Base-by-base conservation (phyloP, 2,888 invertebrate genomes). In the Galeopsomyia nigrocyanea region DNA sequence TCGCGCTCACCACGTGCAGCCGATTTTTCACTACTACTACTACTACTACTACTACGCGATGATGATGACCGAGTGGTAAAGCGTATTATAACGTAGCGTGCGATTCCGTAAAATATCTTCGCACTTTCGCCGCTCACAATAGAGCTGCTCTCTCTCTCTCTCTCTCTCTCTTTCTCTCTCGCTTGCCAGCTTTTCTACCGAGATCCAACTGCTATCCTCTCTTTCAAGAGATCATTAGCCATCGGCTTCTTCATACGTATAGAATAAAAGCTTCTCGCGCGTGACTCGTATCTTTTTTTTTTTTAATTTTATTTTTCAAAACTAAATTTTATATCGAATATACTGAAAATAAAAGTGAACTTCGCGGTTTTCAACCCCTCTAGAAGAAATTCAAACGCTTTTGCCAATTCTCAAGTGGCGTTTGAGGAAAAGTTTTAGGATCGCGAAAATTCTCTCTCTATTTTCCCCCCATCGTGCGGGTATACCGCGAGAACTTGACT, bases 101-200 rank as follows among this genome's bases (percentile, higher is more conserved):
- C 79, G 75, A 81, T 81, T 80, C 80, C 81, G 82, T 84, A 81
- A 83, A 83, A 84, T 78, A 81, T 82, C 80, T 82, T 83, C 79
- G 79, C 81, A 81, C 83, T 80, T 81, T 62, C 31, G 22, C 51
- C 53, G 19, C 56, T 21, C 66, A 55, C 61, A 66, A 66, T 60
- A 55, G 55, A 9, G 5, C 7, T 31, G 31, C 22, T 16, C n/a
- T n/a, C n/a, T n/a, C n/a, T n/a, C n/a, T n/a, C n/a, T n/a, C n/a
- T n/a, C n/a, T n/a, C n/a, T n/a, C n/a, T n/a, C n/a, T n/a, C n/a
- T n/a, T n/a, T n/a, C n/a, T n/a, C n/a, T n/a, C 13, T 3, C 14
- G 53, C n/a, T 55, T 49, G 31, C 63, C 46, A 53, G 57, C 53
- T 53, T 60, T 68, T 73, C 13, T 7, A 26, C 26, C 49, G 10